These are phyloP conservation scores for Fragum sueziense DNA, from an alignment of 2,888 invertebrate genomes.

Conservation along the genomic window DNA sequence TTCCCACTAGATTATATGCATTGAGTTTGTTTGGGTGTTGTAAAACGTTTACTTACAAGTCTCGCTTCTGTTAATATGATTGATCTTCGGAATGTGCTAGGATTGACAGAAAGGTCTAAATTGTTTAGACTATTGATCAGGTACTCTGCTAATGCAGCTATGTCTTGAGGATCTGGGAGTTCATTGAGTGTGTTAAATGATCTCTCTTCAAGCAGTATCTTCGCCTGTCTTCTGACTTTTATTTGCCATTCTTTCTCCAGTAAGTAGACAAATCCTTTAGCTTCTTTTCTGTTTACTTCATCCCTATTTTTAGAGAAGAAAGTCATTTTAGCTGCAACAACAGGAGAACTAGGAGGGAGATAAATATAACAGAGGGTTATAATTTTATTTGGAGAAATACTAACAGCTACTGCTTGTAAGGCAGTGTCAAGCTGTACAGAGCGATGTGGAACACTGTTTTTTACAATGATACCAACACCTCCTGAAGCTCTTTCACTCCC, in stretches of 20 bases:
- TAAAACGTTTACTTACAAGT: constrained; percentile 65
- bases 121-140: constrained; percentile 17
- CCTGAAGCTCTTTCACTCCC: too few relatives aligned
- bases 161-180: constrained; percentile 32
- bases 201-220: constrained; percentile 19
- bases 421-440: too few relatives aligned
- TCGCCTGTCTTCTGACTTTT: constrained; percentile 27
- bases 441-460: too few relatives aligned
- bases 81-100: background rate
- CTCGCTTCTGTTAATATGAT: constrained; percentile 17
- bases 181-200: constrained; percentile 21
- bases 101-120: background rate
- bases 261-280: constrained; percentile 22
- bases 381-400: too few relatives aligned
- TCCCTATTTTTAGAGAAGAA: too few relatives aligned
- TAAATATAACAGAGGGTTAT: too few relatives aligned
- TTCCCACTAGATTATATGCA: constrained; percentile 78
- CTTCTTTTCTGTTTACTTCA: too few relatives aligned
- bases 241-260: constrained; percentile 24
- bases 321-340: too few relatives aligned
- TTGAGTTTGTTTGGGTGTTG: constrained; percentile 71
- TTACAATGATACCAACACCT: too few relatives aligned
- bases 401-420: too few relatives aligned
- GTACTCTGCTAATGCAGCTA: constrained; percentile 35
- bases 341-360: too few relatives aligned